phyloP scores from a whole-genome alignment of 2,113 vertebrate species.

The Castor canadensis region DNA sequence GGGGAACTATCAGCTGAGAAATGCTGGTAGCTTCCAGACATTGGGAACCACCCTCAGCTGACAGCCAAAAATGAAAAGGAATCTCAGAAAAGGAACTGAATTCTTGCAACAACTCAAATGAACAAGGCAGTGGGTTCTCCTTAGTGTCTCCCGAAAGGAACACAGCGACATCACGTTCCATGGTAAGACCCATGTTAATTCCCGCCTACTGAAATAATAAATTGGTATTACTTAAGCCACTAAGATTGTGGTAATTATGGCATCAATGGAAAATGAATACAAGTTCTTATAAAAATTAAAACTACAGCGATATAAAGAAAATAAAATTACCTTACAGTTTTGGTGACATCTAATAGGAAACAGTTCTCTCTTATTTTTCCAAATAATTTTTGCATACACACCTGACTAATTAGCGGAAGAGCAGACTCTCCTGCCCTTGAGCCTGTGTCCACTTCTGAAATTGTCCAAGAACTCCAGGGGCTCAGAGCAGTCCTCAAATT shows the following conservation, averaged over 20 bases:
- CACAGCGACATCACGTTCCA: background rate
- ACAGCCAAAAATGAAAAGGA: background rate
- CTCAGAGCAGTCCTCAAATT: background rate
- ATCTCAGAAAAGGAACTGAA: background rate
- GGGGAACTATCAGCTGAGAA: background rate
- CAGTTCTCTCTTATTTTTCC: background rate
- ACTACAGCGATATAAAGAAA: background rate
- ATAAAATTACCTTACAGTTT: background rate
- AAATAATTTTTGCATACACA: background rate
- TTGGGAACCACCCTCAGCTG: background rate
- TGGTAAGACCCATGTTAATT: background rate
- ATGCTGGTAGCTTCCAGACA: background rate
- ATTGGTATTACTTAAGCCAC: background rate
- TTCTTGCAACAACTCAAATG: background rate
- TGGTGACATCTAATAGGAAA: background rate
- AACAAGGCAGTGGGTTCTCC: background rate
- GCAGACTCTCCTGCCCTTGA: background rate
- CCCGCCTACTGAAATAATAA: background rate
- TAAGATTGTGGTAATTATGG: background rate
- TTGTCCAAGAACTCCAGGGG: background rate
- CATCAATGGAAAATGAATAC: background rate
- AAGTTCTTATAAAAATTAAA: background rate
- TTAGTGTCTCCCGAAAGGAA: background rate
- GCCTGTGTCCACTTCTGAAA: background rate
- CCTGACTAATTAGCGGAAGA: background rate